phyloP scores from a whole-genome alignment of 1,140 invertebrate species.

The Parapsyche elsis region DNA sequence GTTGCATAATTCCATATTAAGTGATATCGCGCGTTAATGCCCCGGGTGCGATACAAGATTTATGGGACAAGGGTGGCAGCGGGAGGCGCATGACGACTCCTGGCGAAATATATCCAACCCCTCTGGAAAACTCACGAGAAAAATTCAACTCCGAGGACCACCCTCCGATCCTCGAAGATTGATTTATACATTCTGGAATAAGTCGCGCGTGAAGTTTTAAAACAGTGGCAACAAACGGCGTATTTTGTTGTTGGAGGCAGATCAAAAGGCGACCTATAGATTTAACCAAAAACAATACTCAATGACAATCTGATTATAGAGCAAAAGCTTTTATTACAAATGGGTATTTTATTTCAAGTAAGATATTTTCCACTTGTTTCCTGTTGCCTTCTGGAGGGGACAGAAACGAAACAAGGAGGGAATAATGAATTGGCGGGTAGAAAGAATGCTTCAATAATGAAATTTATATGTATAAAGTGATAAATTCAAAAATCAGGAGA shows the following conservation, averaged over 20 bases:
- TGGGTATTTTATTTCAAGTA: too few relatives aligned
- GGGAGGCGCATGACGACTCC: slow-evolving; percentile 14
- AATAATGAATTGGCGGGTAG: too few relatives aligned
- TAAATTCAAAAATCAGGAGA: too few relatives aligned
- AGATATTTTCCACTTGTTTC: too few relatives aligned
- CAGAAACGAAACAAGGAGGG: too few relatives aligned
- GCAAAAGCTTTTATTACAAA: too few relatives aligned
- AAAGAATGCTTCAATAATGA: too few relatives aligned
- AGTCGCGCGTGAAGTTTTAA: slow-evolving; percentile 47
- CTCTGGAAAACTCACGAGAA: not conserved
- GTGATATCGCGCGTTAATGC: slow-evolving; percentile 52
- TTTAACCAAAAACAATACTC: too few relatives aligned
- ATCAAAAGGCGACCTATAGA: too few relatives aligned
- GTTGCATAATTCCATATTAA: slow-evolving; percentile 57
- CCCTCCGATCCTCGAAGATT: slow-evolving; percentile 23
- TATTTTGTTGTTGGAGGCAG: not conserved
- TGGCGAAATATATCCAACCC: not conserved
- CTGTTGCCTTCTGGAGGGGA: too few relatives aligned
- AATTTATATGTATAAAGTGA: too few relatives aligned
- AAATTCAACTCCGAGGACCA: not conserved
- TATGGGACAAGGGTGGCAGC: slow-evolving; percentile 38
- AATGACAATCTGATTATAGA: too few relatives aligned
- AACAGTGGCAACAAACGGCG: slow-evolving; percentile 26
- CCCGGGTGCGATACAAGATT: slow-evolving; percentile 48
- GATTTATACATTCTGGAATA: slow-evolving; percentile 51